These are phyloP conservation scores for Tetrax tetrax DNA, from an alignment of 2,113 vertebrate species.

Conservation along the genomic window DNA sequence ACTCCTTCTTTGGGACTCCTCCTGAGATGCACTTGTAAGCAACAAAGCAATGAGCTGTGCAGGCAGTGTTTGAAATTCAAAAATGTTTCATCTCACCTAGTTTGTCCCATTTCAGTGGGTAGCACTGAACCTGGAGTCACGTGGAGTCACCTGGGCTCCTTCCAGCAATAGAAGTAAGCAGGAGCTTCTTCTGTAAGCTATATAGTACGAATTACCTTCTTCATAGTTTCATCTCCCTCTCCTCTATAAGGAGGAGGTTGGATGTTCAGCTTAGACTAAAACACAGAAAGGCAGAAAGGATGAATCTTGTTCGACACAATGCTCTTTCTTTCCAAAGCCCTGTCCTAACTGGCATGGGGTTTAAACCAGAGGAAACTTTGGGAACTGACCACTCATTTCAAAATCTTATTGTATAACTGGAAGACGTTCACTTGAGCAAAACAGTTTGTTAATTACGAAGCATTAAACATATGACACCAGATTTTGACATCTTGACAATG, in stretches of 20 bases:
- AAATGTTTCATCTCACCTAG: neutral
- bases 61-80: neutral
- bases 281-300: neutral
- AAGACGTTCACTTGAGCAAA: neutral
- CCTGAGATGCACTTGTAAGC: neutral
- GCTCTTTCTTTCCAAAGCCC: neutral
- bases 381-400: neutral
- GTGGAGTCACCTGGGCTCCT: neutral
- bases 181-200: neutral
- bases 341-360: neutral
- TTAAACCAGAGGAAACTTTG: neutral
- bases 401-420: neutral
- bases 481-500: constrained; percentile 25
- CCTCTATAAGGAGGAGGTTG: neutral
- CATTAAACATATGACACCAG: neutral
- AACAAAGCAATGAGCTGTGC: neutral
- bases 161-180: neutral
- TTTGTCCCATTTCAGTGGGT: neutral
- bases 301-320: rapidly evolving
- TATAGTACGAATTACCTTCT: neutral
- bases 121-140: neutral
- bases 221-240: neutral
- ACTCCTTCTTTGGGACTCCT: neutral
- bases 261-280: neutral
- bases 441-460: constrained; percentile 11